Evolutionary conservation across 2,888 invertebrate genomes (phyloP), one percentile per base, ranked within the genome.

Genomic region (Pristionchus mayeri): DNA sequence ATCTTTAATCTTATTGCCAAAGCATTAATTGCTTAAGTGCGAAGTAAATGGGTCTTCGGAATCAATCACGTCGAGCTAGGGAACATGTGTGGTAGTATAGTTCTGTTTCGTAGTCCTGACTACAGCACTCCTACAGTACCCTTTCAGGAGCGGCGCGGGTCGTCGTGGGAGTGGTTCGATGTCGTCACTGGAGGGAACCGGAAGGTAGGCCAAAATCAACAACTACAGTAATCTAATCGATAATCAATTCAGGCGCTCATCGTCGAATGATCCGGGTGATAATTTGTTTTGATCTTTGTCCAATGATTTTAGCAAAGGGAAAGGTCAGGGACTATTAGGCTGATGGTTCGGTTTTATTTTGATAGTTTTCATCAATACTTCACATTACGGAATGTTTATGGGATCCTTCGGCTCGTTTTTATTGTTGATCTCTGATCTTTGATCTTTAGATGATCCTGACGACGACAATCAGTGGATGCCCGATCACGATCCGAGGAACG

Each of bases 131-230:
- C 34, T 4, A 4, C 27, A 4, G 7, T 37, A 11, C 34, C 57
- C 27, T n/a, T 57, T 21, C 27, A 63, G 63, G 34, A 34, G 34
- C 7, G 34, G 63, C 27, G 63, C n/a, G 37, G 44, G 71, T 2
- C 40, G 71, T 24, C n/a, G 71, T 71, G 40, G 71, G 40, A 71
- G 37, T 71, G 71, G 71, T n/a, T 71, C 71, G 40, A 71, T 40
- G 44, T 40, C 71, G 13, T 71, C 71, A n/a, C n/a, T 71, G n/a
- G 71, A 71, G 71, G 40, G 16, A 40, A 71, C 71, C 13, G 71
- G 21, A n/a, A 11, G 40, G 4, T 40, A 71, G 1, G 3, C 40
- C 44, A 18, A 34, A 40, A 18, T 37, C n/a, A 34, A 16, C 40
- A 24, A n/a, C 40, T 21, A 34, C n/a, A 3, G 7, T 54, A 54